These are phyloP conservation scores for Eciton burchellii DNA, from an alignment of 1,140 invertebrate genomes.

Conservation along the genomic window DNA sequence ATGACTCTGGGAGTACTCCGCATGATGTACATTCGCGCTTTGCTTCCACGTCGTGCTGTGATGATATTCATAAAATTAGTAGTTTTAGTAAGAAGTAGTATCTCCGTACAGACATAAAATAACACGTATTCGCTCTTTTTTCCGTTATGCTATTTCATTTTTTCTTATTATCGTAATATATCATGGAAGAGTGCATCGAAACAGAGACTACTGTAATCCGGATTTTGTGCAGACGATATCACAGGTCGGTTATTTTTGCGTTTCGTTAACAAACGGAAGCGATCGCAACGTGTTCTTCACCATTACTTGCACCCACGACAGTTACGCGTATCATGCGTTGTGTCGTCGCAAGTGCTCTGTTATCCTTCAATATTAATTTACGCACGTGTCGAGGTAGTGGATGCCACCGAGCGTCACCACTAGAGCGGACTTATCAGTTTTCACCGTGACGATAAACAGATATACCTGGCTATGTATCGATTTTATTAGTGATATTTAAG, in stretches of 20 bases:
- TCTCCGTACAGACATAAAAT: background rate
- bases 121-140: background rate
- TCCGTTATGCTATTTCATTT: background rate
- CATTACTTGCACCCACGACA: background rate
- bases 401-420: background rate
- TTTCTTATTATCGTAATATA: background rate
- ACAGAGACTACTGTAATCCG: background rate
- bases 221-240: constrained; percentile 20
- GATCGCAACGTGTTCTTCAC: background rate
- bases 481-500: background rate
- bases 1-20: background rate
- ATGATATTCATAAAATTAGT: constrained; percentile 18
- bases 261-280: constrained; percentile 12
- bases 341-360: background rate
- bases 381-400: background rate
- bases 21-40: constrained; percentile 1
- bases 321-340: background rate
- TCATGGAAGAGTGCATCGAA: background rate
- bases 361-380: constrained; percentile 14
- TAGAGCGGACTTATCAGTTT: background rate
- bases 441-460: background rate
- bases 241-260: background rate
- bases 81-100: background rate
- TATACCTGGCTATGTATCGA: background rate
- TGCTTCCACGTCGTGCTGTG: background rate